Percentiles rank a stretch among this genome's conserved stretches.
phyloP scores from a whole-genome alignment of 1,140 invertebrate genomes.

The Cotesia vestalis region DNA sequence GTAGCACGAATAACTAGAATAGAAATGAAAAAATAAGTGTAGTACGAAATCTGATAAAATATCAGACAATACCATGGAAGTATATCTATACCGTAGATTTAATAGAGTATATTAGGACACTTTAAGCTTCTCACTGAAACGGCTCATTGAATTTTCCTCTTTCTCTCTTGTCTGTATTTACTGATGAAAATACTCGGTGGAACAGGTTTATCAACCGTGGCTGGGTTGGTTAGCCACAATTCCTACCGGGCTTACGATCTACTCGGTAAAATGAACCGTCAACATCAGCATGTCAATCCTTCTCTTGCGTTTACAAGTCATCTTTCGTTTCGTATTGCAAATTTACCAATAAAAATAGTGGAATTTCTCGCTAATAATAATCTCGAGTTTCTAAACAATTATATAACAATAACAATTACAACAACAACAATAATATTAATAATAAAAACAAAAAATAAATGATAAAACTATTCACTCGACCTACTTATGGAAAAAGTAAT shows the following conservation, averaged over 20 bases:
- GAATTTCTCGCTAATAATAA: slow-evolving; percentile 4
- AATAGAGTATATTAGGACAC: too few relatives aligned
- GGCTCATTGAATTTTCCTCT: too few relatives aligned
- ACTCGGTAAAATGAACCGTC: slow-evolving; percentile 22
- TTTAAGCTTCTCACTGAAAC: too few relatives aligned
- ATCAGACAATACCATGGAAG: too few relatives aligned
- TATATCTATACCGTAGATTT: too few relatives aligned
- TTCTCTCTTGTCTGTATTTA: slow-evolving; percentile 32
- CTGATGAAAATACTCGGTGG: slow-evolving; percentile 37
- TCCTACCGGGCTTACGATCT: slow-evolving; percentile 36
- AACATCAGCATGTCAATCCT: slow-evolving; percentile 12
- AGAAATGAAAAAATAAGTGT: too few relatives aligned
- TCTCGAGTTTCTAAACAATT: not conserved
- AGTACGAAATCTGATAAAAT: too few relatives aligned
- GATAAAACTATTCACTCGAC: too few relatives aligned
- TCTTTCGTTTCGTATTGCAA: not conserved
- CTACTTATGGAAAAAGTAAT: too few relatives aligned
- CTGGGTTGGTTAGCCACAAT: slow-evolving; percentile 48
- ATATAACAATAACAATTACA: not conserved
- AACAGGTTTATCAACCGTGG: slow-evolving; percentile 47
- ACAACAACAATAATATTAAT: not conserved
- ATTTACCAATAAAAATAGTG: not conserved
- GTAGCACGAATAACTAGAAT: too few relatives aligned
- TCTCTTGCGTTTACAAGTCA: not conserved
- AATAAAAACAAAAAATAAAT: too few relatives aligned